Base-by-base conservation (phyloP, 1,140 invertebrate genomes). In the Papilio xuthus region DNA sequence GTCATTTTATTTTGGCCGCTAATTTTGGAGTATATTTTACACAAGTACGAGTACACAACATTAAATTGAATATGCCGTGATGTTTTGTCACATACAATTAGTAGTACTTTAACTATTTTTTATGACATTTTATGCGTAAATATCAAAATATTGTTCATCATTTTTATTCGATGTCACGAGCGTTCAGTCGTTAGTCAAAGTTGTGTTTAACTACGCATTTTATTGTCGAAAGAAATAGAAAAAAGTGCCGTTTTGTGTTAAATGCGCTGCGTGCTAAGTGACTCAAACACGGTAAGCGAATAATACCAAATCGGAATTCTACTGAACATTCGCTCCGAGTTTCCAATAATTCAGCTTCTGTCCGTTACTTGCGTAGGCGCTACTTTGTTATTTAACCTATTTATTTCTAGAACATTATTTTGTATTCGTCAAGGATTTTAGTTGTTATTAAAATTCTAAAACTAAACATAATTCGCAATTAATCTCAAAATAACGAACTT, bases 351-450 rank as follows among this genome's bases (percentile, higher is more conserved):
- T 91, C 90, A 81, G 81, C 70, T 81, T 80, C 67, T 81, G 78
- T 50, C 89, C 90, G 91, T 93, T 93, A 93, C 83, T 86, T 86
- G 81, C 83, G 82, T 87, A 86, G 85, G 88, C 82, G 86, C 78
- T 78, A 78, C 84, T 81, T 86, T 77, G 78, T 86, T 81, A 86
- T 74, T 77, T 69, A 78, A 79, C 20, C 41, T 75, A 53, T 53
- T n/a, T 70, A 15, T 20, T 56, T 12, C 1, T 9, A n/a, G n/a
- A n/a, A n/a, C n/a, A n/a, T n/a, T n/a, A n/a, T n/a, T n/a, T n/a
- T n/a, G n/a, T n/a, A n/a, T n/a, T n/a, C n/a, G n/a, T n/a, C n/a
- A n/a, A n/a, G n/a, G n/a, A n/a, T n/a, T n/a, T n/a, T 3, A 32
- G 7, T 37, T 37, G 32, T 37, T 37, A 1, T 1, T 37, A 1